Evolutionary conservation across 2,113 vertebrate genomes (phyloP), one percentile per base, ranked within the genome.

Genomic region (Carlito syrichta): DNA sequence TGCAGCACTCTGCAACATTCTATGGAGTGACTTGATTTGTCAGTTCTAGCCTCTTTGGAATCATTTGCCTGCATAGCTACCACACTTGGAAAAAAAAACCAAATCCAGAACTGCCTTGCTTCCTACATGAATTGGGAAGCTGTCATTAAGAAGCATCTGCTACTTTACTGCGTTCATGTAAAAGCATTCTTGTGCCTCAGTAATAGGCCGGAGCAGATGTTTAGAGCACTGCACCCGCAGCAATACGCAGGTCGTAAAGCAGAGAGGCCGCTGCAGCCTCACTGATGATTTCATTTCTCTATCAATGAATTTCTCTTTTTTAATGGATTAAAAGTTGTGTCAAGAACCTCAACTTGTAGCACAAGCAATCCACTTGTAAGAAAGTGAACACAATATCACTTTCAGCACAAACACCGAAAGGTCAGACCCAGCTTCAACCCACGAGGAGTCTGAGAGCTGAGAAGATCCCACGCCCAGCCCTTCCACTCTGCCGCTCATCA

Each of bases 71-170:
- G 87, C 74, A 94, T 6, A 91, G 79, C 91, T 97, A 84, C 71
- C 93, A 94, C 50, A 94, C 85, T 97, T 91, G 73, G 95, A 35
- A 35, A 66, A 35, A 66, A 98, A 98, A 98, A 89, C 68, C 83
- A 96, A 98, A 98, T 96, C 89, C 96, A 97, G 97, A 96, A 97
- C 79, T 97, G 95, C 92, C 74, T 97, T 98, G 97, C 98, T 98
- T 98, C 98, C 96, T 98, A 98, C 98, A 98, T 95, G 98, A 98
- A 97, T 5, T 96, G 97, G 95, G 97, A 98, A 98, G 97, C 22
- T 98, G 96, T 98, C 97, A 87, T 97, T 95, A 98, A 96, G 91
- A 98, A 98, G 98, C 98, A 98, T 98, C 98, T 98, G 98, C 94
- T 98, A 71, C 93, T 98, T 97, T 94, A 91, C 8, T 97, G 96